Conservation (phyloP, 2,113 vertebrate species). For the Rynchops niger region DNA sequence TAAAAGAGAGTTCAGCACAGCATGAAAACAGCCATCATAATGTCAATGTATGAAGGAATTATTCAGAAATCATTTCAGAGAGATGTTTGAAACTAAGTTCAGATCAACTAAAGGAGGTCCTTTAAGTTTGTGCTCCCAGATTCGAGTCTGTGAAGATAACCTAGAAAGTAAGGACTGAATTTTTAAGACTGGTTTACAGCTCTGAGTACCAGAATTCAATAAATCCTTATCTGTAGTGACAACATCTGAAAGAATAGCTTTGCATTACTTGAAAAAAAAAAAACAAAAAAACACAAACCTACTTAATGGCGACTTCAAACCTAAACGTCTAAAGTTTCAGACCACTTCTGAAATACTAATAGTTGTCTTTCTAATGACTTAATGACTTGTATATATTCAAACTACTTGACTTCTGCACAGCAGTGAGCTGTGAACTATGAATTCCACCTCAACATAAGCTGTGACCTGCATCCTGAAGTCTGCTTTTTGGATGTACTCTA, state of each 20-base stretch:
- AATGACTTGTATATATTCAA: background rate
- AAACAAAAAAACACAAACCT: no score
- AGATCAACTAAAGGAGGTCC: background rate
- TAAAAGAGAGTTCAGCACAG: background rate
- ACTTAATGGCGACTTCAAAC: background rate
- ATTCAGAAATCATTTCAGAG: background rate
- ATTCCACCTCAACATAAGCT: background rate
- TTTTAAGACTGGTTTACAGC: background rate
- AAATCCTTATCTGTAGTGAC: background rate
- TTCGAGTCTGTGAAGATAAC: background rate
- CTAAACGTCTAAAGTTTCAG: background rate
- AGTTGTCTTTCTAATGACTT: background rate
- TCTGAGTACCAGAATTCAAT: background rate
- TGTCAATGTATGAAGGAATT: background rate
- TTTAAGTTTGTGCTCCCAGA: background rate
- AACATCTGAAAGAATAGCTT: background rate
- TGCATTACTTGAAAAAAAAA: background rate
- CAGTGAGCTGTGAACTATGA: background rate
- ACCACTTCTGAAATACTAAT: background rate
- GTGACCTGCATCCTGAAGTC: background rate
- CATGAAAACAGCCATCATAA: background rate
- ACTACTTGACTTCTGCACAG: background rate
- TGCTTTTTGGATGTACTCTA: background rate
- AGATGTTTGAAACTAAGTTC: background rate
- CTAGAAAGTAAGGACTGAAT: background rate